Base-by-base conservation (phyloP, 2,888 invertebrate genomes). In the Heteromurus nitidus region DNA sequence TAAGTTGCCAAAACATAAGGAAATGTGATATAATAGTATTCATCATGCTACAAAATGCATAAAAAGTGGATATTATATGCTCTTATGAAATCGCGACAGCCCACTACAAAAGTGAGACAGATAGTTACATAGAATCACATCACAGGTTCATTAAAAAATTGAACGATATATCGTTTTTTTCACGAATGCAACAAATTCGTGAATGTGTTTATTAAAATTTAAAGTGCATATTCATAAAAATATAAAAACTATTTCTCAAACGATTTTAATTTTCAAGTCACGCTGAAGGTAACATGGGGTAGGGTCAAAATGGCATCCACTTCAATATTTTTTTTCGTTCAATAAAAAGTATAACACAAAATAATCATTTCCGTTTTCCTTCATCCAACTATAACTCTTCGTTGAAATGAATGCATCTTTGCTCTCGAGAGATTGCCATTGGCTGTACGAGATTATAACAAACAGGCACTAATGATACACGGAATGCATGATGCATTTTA, bases 361-460 rank as follows among this genome's bases (percentile, higher is more conserved):
- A 11, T 13, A 3, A n/a, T 47, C 72, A 72, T 72, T 72, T 72
- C 72, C 72, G 60, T 31, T 62, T 62, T 74, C 74, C 64, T 53
- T 74, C 31, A 60, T 64, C 47, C 60, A n/a, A n/a, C n/a, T n/a
- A n/a, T n/a, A n/a, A n/a, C 47, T 47, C 36, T 9, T 5, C 5
- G 36, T 36, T 5, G 36, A 9, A 16, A 13, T n/a, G n/a, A 47
- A 7, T 36, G 7, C 36, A 36, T 36, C 36, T 13, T 36, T 55
- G 20, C 24, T 55, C 55, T 55, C n/a, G 18, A 50, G 7, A 3
- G n/a, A 3, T 72, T 16, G 55, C 24, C 55, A 55, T 55, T 55
- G 55, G 24, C 24, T n/a, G n/a, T n/a, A n/a, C n/a, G n/a, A n/a
- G n/a, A n/a, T n/a, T n/a, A n/a, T n/a, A n/a, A n/a, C n/a, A n/a